A percentile compares a stretch with the other conserved stretches of the same genome.
Evolutionary conservation across 2,113 vertebrate species (phyloP).

Genomic region (Indicator indicator): DNA sequence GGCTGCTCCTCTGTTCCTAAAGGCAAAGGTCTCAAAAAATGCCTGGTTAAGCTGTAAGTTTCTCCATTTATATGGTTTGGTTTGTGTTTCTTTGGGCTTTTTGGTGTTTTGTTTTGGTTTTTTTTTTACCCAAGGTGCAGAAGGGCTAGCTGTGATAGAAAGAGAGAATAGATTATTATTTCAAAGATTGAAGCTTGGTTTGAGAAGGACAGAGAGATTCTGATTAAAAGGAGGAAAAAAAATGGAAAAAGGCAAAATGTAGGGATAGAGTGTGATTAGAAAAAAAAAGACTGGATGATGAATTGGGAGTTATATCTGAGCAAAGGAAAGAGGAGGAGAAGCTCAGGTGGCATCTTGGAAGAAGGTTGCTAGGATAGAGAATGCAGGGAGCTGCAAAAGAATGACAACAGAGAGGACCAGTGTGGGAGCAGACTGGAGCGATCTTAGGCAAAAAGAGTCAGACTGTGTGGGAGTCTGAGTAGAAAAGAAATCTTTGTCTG

Average conservation of each 20-base stretch:
- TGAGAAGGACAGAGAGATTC: neutral
- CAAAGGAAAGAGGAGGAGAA: neutral
- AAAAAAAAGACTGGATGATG: neutral
- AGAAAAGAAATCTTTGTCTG: neutral
- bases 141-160: neutral
- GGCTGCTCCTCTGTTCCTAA: neutral
- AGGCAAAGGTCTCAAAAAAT: neutral
- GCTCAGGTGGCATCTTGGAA: neutral
- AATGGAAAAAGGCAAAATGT: neutral
- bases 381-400: neutral
- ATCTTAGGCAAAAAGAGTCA: neutral
- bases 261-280: neutral
- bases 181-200: neutral
- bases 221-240: neutral
- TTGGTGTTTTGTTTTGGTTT: neutral
- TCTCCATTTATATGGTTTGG: neutral
- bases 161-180: neutral
- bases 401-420: neutral
- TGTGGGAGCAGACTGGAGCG: neutral
- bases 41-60: neutral
- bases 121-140: neutral
- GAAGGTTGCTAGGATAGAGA: neutral
- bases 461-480: neutral
- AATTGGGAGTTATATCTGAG: neutral
- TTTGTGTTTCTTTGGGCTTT: too few relatives aligned